Evolutionary conservation across 2,113 vertebrate genomes (phyloP).

Genomic region (Cyanocitta stelleri): DNA sequence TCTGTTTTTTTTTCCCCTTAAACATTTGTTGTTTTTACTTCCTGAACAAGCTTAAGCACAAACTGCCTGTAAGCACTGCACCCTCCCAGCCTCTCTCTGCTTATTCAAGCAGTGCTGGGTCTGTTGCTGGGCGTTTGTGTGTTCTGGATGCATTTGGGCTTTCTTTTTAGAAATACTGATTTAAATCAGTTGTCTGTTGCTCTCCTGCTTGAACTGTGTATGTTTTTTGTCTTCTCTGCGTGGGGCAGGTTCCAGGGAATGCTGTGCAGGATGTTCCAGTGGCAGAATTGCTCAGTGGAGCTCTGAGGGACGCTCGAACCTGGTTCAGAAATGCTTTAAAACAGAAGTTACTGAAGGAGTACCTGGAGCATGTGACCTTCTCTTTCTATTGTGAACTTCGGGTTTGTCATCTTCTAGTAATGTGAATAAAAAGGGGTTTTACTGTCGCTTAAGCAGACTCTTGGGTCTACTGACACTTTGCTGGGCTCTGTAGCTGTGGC

Average conservation of each 20-base stretch:
- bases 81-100: neutral
- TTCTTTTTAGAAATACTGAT: neutral
- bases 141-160: neutral
- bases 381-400: accelerated
- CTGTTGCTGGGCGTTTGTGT: neutral
- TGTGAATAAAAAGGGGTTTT: neutral
- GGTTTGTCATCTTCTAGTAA: constrained; percentile 28
- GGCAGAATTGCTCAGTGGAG: neutral
- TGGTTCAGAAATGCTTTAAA: constrained; percentile 11
- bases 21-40: neutral
- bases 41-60: neutral
- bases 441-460: neutral
- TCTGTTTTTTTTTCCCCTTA: neutral
- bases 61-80: neutral
- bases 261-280: neutral
- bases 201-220: neutral
- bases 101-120: neutral
- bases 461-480: neutral
- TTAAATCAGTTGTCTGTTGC: neutral
- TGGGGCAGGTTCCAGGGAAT: neutral
- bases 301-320: neutral
- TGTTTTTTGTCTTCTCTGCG: neutral
- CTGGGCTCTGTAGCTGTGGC: neutral
- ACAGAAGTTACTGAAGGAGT: neutral
- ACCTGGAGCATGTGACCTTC: accelerated